Conservation (phyloP, 2,113 vertebrate genomes). For the Hemichromis elongatus region DNA sequence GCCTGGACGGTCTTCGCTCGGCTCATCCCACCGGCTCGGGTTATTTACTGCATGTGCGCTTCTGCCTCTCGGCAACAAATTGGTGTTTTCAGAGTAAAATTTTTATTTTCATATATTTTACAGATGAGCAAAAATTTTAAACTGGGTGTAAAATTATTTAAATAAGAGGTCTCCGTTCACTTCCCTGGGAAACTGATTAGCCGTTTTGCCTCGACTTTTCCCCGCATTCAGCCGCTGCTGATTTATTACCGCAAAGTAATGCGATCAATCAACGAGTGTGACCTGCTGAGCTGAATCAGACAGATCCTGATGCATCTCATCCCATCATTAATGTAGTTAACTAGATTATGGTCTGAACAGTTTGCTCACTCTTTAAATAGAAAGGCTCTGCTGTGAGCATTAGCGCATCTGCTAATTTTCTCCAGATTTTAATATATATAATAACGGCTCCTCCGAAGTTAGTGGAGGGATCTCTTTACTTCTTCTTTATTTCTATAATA, state of each 20-base stretch:
- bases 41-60: conserved; percentile 5
- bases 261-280: neutral
- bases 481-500: neutral
- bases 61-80: neutral
- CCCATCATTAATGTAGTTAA: neutral
- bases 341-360: neutral
- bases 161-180: neutral
- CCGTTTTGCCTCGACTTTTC: neutral
- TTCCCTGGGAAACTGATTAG: neutral
- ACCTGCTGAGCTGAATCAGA: neutral
- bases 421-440: neutral
- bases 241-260: conserved; percentile 3
- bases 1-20: conserved; percentile 13
- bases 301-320: neutral
- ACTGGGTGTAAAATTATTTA: neutral
- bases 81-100: neutral
- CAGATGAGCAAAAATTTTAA: neutral
- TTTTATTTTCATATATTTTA: neutral
- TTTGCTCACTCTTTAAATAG: neutral
- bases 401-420: neutral
- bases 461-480: neutral
- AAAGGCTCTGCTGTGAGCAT: neutral
- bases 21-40: neutral
- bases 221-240: neutral
- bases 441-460: neutral